Evolutionary conservation across 1,140 invertebrate species (phyloP), one percentile per base, ranked within the genome.

Genomic region (Hirudo medicinalis): DNA sequence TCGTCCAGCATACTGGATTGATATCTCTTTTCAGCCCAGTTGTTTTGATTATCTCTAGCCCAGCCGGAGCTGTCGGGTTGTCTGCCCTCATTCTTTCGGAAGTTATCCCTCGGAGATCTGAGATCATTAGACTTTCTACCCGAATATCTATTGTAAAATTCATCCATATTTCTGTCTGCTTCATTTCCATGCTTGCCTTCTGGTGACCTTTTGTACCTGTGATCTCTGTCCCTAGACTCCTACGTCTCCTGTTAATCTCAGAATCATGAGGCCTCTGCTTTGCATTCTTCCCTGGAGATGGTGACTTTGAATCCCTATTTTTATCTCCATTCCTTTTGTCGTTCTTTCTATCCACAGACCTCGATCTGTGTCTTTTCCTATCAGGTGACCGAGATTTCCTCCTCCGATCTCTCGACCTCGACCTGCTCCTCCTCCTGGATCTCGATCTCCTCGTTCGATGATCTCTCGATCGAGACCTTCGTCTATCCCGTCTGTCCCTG

Each of bases 241-340:
- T 63, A 32, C 19, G 57, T 63, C 57, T 63, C 19, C 57, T 63
- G 57, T 63, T 32, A n/a, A 32, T 25, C 29, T 63, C 29, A 63
- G 22, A 13, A 32, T 63, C 29, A 20, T 22, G 29, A 63, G 22
- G 57, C 57, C 57, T 63, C 22, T 63, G 57, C 22, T 63, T 63
- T 11, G 43, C 9, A 49, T 49, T 49, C 15, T 49, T 49, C 43
- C 43, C 43, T 17, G 43, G 43, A 49, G 43, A 49, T 11, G 15
- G 43, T 49, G 43, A 49, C 13, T 49, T 49, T 17, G 43, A 49
- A 8, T 49, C 43, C 43, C 43, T 49, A 49, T 49, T 49, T 17
- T 9, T 49, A 17, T 49, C 43, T 11, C 43, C 43, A n/a, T 63
- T 63, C 19, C 22, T 32, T 22, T 22, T 32, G 22, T 63, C 20